A percentile compares a stretch with the other conserved stretches of the same genome.
Conservation (phyloP, 2,888 invertebrate genomes). For the Cremastinae sp. region DNA sequence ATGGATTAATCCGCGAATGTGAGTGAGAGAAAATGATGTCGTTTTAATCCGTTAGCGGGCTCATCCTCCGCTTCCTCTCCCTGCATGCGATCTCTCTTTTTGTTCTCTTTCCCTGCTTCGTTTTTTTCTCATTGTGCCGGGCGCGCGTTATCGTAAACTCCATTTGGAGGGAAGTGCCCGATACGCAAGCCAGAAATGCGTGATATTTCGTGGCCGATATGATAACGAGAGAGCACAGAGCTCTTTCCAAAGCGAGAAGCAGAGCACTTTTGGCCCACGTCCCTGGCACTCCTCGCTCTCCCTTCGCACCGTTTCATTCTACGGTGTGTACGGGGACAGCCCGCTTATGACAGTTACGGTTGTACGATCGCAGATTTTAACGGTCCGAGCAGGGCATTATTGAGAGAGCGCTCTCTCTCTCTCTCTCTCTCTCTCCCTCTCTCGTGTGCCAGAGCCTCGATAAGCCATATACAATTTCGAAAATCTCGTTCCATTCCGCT, state of each 20-base stretch:
- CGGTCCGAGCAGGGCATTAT: constrained; percentile 31
- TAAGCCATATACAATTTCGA: constrained; percentile 44
- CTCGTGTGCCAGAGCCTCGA: constrained; percentile 41
- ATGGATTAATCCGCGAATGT: constrained; percentile 46
- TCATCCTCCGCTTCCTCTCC: constrained; percentile 1
- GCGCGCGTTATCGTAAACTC: constrained; percentile 50
- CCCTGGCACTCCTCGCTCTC: constrained; percentile 29
- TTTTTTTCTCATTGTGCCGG: background rate
- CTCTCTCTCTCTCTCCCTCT: no score
- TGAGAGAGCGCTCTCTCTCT: constrained; percentile 18
- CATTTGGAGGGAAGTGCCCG: constrained; percentile 48
- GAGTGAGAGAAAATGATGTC: constrained; percentile 49
- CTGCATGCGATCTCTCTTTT: no score
- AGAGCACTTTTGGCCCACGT: constrained; percentile 39
- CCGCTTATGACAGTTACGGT: constrained; percentile 58
- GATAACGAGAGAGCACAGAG: constrained; percentile 44
- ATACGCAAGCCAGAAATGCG: constrained; percentile 53
- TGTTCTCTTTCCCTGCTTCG: background rate
- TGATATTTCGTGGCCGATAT: constrained; percentile 54
- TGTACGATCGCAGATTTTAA: constrained; percentile 55
- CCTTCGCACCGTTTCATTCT: constrained; percentile 13
- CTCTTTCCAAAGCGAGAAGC: constrained; percentile 28
- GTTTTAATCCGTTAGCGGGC: constrained; percentile 50
- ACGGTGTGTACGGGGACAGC: constrained; percentile 4
- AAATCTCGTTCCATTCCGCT: constrained; percentile 34